Base-by-base conservation (phyloP, 1,140 invertebrate genomes). In the Dolichoris vasculosae region DNA sequence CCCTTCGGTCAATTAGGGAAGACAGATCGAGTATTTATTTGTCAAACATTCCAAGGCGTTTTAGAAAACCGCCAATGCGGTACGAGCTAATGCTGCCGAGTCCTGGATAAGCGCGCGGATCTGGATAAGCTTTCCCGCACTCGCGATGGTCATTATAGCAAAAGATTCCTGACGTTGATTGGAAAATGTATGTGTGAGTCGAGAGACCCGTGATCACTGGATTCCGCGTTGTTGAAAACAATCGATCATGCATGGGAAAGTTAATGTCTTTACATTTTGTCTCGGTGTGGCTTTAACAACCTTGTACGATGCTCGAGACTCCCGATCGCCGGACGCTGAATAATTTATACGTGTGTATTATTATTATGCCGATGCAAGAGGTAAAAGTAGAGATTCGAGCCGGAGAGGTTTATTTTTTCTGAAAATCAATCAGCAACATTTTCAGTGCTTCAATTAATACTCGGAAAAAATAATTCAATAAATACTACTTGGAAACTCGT, bases 1-100 rank as follows among this genome's bases (percentile, higher is more conserved):
- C 75, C 85, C 81, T 86, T 80, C 69, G 76, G 11, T 86, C 81
- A 86, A 86, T 86, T 86, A 83, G 85, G 76, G 76, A 86, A 55
- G 71, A 80, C 81, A 83, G 80, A 86, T 76, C 75, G 80, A 63
- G 81, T 78, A 83, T 86, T 79, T 86, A 83, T 86, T 79, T 79
- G 85, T 75, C 76, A 77, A 82, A 80, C 85, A 83, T 79, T 78
- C 81, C 80, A 63, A 73, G 38, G 81, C 81, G 76, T 83, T 83
- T 86, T 79, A 86, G 80, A 86, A 86, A 86, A 78, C 85, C 6
- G 55, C 40, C 20, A 43, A n/a, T 32, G 63, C 17, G 40, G n/a
- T 35, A 78, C 51, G 76, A 13, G 76, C 55, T 63, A 20, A n/a
- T 76, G 40, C 26, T 35, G 20, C 48, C 20, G 79, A 43, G n/a